phyloP scores from a whole-genome alignment of 2,113 vertebrate genomes.

The Raja brachyura region DNA sequence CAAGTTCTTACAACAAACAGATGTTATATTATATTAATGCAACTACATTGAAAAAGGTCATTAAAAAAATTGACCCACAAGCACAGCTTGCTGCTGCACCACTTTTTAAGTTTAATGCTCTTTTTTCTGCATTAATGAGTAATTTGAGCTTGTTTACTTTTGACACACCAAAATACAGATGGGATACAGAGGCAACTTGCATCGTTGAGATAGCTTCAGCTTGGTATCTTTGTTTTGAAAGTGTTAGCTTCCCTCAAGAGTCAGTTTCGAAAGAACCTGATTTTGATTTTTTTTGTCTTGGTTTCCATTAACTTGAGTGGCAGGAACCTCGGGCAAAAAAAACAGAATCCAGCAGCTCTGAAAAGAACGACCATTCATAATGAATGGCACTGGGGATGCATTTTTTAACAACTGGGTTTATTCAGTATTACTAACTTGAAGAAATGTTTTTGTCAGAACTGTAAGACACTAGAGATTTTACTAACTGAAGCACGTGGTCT shows the following conservation, averaged over 20 bases:
- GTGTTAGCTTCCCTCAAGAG: neutral
- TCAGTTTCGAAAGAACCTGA: neutral
- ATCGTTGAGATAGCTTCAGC: too few relatives aligned
- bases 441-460: neutral
- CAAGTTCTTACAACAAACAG: neutral
- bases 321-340: neutral
- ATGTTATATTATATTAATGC: neutral
- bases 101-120: neutral
- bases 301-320: neutral
- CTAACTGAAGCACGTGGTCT: neutral
- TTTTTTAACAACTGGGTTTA: neutral
- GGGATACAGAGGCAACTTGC: neutral
- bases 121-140: neutral
- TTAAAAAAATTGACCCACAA: neutral
- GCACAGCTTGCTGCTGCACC: neutral
- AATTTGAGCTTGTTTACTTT: neutral
- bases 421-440: neutral
- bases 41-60: neutral
- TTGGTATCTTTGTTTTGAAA: neutral
- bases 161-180: neutral
- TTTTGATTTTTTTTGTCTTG: neutral
- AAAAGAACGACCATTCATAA: constrained; percentile 13
- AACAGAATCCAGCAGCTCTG: neutral
- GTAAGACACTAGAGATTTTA: neutral
- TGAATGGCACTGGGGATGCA: constrained; percentile 3